phyloP scores from a whole-genome alignment of 2,797 vertebrate species.

The Schizopygopsis pylzovi region DNA sequence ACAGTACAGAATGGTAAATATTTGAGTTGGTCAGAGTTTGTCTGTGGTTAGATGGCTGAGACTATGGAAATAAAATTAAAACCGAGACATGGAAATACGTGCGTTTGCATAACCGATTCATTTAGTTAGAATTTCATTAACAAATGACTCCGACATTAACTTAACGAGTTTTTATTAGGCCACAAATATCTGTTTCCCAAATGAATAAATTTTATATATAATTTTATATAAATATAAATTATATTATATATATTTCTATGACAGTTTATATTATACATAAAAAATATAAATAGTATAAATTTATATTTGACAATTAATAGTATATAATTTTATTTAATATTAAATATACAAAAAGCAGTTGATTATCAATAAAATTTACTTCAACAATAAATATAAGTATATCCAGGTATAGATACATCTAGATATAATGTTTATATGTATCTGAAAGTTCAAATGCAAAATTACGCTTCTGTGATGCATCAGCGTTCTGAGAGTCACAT shows the following conservation, averaged over 20 bases:
- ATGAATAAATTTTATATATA: background rate
- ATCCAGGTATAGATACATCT: background rate
- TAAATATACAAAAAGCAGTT: background rate
- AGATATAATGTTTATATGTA: background rate
- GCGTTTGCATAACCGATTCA: slow-evolving; percentile 14
- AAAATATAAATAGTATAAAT: background rate
- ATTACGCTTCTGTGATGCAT: background rate
- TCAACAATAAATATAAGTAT: background rate
- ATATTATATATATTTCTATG: background rate
- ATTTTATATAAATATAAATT: background rate
- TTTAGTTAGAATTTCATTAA: background rate
- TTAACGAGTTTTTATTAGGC: background rate
- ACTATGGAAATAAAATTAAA: slow-evolving; percentile 41
- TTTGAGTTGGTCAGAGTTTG: slow-evolving; percentile 53
- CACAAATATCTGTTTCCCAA: background rate
- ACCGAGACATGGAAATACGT: slow-evolving; percentile 14
- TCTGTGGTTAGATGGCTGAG: slow-evolving; percentile 33
- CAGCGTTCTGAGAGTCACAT: slow-evolving; percentile 54
- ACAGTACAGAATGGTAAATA: slow-evolving; percentile 59
- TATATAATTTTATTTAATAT: background rate
- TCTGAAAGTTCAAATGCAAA: background rate
- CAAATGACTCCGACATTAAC: background rate
- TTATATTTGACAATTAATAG: background rate
- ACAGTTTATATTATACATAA: background rate
- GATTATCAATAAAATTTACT: background rate